Conservation (phyloP, 2,113 vertebrate genomes). For the Otocyon megalotis region DNA sequence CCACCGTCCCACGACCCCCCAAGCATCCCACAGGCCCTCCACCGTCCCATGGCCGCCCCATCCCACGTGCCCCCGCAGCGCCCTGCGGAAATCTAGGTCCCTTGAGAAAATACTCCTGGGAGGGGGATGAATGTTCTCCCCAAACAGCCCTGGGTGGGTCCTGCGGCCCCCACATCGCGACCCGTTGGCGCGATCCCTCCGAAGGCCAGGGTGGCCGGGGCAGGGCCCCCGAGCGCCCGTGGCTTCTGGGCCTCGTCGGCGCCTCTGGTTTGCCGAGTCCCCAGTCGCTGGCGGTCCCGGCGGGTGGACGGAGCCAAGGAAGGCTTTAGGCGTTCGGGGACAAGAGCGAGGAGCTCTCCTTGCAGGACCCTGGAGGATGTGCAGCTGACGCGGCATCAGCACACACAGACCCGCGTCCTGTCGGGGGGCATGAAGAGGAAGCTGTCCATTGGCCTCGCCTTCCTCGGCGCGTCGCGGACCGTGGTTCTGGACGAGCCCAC, state of each 20-base stretch:
- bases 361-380: conserved; percentile 85
- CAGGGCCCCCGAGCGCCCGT: fast-evolving
- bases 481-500: conserved; percentile 96
- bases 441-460: conserved; percentile 94
- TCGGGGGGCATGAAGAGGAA: conserved; percentile 94
- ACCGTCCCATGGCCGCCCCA: neutral
- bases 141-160: fast-evolving
- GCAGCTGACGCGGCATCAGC: conserved; percentile 79
- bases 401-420: conserved; percentile 79
- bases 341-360: neutral
- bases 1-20: no score
- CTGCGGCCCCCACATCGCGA: fast-evolving
- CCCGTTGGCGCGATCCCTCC: fast-evolving
- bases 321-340: neutral
- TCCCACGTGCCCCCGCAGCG: neutral
- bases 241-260: neutral
- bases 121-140: neutral
- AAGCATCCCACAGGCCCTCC: no score
- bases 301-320: no score
- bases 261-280: no score
- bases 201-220: fast-evolving
- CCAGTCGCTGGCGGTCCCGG: no score
- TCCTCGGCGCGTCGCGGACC: conserved; percentile 92
- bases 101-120: neutral
- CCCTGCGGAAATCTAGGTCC: no score